Percentiles rank a stretch among this genome's conserved stretches.
Evolutionary conservation across 2,113 vertebrate genomes (phyloP).

Genomic region (Neogobius melanostomus): DNA sequence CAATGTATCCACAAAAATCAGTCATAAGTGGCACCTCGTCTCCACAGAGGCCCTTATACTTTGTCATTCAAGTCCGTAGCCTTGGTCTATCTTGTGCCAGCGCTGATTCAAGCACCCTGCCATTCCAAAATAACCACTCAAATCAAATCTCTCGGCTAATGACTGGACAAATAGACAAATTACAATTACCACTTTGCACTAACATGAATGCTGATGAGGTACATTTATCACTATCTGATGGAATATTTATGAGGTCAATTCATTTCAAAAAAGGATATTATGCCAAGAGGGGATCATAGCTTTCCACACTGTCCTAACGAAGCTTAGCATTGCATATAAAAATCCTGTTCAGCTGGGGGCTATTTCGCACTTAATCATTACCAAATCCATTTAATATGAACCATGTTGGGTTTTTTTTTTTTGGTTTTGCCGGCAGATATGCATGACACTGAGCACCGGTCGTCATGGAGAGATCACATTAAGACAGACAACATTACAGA

Average conservation of each 20-base stretch:
- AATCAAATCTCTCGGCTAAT: conserved; percentile 17
- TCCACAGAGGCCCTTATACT: conserved; percentile 10
- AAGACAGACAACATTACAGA: conserved; percentile 29
- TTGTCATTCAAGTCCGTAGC: conserved; percentile 12
- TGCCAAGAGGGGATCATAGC: conserved; percentile 16
- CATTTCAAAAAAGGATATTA: conserved; percentile 18
- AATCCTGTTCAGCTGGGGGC: conserved; percentile 15
- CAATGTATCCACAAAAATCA: conserved; percentile 21
- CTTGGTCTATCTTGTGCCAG: conserved; percentile 12
- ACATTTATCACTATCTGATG: conserved; percentile 38
- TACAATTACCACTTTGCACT: conserved; percentile 18
- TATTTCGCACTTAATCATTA: conserved; percentile 50
- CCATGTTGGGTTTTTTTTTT: conserved; percentile 18
- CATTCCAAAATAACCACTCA: conserved; percentile 2
- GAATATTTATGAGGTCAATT: conserved; percentile 32
- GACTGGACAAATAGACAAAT: conserved; percentile 5
- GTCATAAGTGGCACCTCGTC: conserved; percentile 13
- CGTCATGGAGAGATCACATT: conserved; percentile 36
- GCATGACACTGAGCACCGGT: conserved; percentile 15
- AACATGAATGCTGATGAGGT: conserved; percentile 12
- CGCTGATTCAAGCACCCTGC: conserved; percentile 7
- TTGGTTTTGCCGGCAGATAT: conserved; percentile 32
- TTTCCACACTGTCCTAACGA: conserved; percentile 27
- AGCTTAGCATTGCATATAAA: conserved; percentile 17
- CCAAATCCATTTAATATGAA: conserved; percentile 33